phyloP scores from a whole-genome alignment of 2,888 invertebrate species.

The Orthonychiurus folsomi region DNA sequence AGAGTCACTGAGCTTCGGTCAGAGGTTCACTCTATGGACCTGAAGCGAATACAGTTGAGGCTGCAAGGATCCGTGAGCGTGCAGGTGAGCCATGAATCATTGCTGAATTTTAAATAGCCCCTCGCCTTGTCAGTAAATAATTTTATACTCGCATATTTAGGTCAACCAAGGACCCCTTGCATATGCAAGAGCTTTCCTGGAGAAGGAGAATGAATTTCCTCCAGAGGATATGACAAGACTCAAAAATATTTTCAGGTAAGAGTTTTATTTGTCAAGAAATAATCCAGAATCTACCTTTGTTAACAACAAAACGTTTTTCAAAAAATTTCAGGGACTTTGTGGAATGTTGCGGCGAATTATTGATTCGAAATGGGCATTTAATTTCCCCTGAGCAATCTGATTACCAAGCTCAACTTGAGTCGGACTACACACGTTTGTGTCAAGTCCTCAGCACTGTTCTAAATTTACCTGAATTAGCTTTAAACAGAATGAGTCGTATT shows the following conservation, averaged over 20 bases:
- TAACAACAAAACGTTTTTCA: too few species aligned
- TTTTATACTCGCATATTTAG: slow-evolving; percentile 22
- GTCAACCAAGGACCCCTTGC: slow-evolving; percentile 40
- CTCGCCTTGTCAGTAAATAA: not conserved
- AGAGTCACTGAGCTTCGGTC: slow-evolving; percentile 35
- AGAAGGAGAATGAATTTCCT: slow-evolving; percentile 39
- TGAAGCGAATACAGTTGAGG: slow-evolving; percentile 38
- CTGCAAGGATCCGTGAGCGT: slow-evolving; percentile 40
- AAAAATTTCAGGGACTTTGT: slow-evolving; percentile 39
- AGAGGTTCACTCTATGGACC: slow-evolving; percentile 37
- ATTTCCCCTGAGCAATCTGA: slow-evolving; percentile 38
- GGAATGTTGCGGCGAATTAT: slow-evolving; percentile 39
- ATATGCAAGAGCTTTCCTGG: slow-evolving; percentile 40
- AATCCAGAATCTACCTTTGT: too few species aligned
- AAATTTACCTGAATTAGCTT: slow-evolving; percentile 32
- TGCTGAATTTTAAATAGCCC: not conserved
- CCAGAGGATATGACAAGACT: slow-evolving; percentile 34
- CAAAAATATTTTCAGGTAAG: slow-evolving; percentile 37
- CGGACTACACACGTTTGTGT: slow-evolving; percentile 35
- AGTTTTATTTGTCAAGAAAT: slow-evolving; percentile 5
- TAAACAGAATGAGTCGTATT: slow-evolving; percentile 40
- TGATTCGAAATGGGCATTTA: slow-evolving; percentile 38
- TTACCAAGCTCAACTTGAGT: slow-evolving; percentile 37
- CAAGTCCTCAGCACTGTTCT: slow-evolving; percentile 35
- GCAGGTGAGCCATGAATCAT: slow-evolving; percentile 22